Evolutionary conservation across 1,140 invertebrate genomes (phyloP), one percentile per base, ranked within the genome.

Genomic region (Hypsibius dujardini): DNA sequence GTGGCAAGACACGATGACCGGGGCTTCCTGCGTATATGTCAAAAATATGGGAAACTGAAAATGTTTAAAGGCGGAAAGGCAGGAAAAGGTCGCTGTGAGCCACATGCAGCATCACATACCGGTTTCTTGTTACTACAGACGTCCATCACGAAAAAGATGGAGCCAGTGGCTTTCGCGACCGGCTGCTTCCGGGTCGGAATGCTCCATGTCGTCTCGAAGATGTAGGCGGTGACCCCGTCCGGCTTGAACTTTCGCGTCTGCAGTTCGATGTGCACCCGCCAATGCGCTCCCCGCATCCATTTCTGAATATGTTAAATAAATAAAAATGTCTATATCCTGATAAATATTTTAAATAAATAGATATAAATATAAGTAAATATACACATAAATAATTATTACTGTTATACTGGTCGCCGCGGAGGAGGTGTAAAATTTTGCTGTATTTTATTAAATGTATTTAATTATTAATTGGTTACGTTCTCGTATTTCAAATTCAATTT

Each of bases 131-230:
- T 12, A n/a, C 7, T n/a, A n/a, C 50, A 56, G n/a, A 56, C 50
- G 50, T 56, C 50, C 50, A 56, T 56, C 7, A 56, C n/a, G 50
- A 56, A 56, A n/a, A 56, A 56, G 50, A 56, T n/a, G 50, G 50
- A 56, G n/a, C 7, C 50, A 7, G n/a, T n/a, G n/a, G 7, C 50
- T 12, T 56, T n/a, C 7, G 50, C 7, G n/a, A 56, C 50, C 7
- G 50, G 50, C n/a, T 56, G 7, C 50, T 56, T 56, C 50, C 50
- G 7, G 50, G 50, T 56, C n/a, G 50, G 50, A n/a, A 56, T n/a
- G 50, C 50, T 56, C 50, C 50, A 56, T 7, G 7, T 12, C 7
- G 50, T 56, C 50, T 56, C 50, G n/a, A 56, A 56, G 50, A 56
- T n/a, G 50, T 56, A 56, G 7, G 50, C 50, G 7, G 50, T 56